Evolutionary conservation across 2,113 vertebrate genomes (phyloP), one percentile per base, ranked within the genome.

Genomic region (Toxotes jaculatrix): DNA sequence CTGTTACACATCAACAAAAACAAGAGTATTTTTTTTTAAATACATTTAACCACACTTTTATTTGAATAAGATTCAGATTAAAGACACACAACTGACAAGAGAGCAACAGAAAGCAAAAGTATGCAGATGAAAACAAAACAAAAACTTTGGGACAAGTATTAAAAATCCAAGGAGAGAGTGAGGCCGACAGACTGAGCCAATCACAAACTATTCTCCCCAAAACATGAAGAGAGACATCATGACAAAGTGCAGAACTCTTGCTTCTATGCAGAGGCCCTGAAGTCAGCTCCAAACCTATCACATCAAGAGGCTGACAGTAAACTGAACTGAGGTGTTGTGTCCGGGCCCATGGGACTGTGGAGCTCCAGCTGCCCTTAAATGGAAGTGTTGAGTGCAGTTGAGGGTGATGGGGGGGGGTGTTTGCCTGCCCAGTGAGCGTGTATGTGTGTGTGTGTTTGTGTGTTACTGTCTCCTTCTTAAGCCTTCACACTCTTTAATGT

Each of bases 1-100:
- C 98, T 99, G 89, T 75, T 70, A 64, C 70, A 93, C 19, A 83
- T 7, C n/a, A 91, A 21, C 85, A 42, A 81, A 31, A 68, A 4
- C 40, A 27, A 9, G 9, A 7, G 6, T 51, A 2, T 51, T 32
- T 27, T 42, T 1, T 23, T 21, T 53, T 34, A 31, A 27, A 23
- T 27, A 4, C n/a, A 3, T 59, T 79, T 40, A 49, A 7, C 0
- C 38, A 16, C 9, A 53, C 10, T 60, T 57, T 38, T n/a, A 66
- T 55, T 68, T 47, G 5, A 47, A 7, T 53, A 36, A 16, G 2
- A 32, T 27, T 14, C 7, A 4, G n/a, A 55, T 43, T 0, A 16
- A 64, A 51, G 31, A 38, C 1, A 49, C 27, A 14, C 32, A 77
- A 42, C 23, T 31, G 13, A 3, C 34, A 68, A 17, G 23, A 49